Conservation (phyloP, 37 sponge, comb jelly and placozoan species). For the Mnemiopsis leidyi region DNA sequence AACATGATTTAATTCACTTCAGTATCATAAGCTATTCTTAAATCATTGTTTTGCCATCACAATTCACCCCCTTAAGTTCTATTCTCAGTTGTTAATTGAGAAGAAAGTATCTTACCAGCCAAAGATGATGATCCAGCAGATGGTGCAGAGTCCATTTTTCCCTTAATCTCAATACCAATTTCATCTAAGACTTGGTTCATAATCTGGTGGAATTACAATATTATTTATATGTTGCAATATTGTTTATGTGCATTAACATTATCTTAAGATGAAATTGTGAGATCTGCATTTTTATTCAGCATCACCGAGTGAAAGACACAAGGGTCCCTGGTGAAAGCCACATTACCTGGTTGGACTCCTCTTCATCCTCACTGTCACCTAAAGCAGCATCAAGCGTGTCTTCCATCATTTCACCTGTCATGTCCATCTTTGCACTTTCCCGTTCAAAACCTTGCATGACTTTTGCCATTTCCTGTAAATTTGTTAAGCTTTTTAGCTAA, state of each 20-base stretch:
- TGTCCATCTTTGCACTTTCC: slow-evolving; percentile 95
- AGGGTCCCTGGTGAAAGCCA: no score
- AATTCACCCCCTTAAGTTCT: no score
- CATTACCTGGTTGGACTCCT: slow-evolving; percentile 86
- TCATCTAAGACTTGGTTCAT: slow-evolving; percentile 94
- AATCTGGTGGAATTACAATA: background rate
- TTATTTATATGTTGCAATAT: background rate
- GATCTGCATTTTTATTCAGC: no score
- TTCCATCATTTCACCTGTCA: slow-evolving; percentile 95
- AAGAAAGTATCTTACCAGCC: slow-evolving; percentile 3
- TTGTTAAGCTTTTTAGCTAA: no score
- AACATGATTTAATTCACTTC: no score
- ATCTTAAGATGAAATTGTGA: no score
- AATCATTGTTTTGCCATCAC: no score
- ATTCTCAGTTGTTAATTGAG: no score
- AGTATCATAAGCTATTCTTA: no score
- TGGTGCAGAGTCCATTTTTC: slow-evolving; percentile 72
- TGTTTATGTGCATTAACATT: no score
- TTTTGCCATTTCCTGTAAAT: slow-evolving; percentile 79
- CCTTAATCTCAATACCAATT: slow-evolving; percentile 91
- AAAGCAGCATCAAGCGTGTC: slow-evolving; percentile 89
- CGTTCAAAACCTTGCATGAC: slow-evolving; percentile 89
- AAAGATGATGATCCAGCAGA: slow-evolving; percentile 38
- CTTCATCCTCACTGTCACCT: slow-evolving; percentile 94
- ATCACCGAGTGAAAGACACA: no score